Evolutionary conservation across 2,888 invertebrate genomes (phyloP).

Genomic region (Sturmia bella): DNA sequence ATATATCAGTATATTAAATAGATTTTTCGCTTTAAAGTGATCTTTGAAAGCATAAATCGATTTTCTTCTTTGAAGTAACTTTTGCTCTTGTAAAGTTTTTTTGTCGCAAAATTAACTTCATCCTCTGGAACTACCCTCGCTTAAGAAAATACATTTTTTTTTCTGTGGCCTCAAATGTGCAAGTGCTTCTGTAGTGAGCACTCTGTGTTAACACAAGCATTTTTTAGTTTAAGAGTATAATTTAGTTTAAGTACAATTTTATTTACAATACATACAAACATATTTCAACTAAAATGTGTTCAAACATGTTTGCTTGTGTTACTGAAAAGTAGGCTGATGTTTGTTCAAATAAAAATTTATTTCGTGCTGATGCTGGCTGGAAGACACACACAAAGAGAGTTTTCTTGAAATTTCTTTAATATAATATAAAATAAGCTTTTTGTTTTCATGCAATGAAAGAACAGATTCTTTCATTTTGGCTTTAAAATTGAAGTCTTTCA

Average conservation of each 20-base stretch:
- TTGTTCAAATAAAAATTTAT: conserved; percentile 25
- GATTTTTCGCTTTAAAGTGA: too few relatives aligned
- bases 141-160: background rate
- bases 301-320: background rate
- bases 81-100: too few relatives aligned
- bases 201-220: conserved; percentile 47
- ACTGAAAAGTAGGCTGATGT: conserved; percentile 4
- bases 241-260: conserved; percentile 53
- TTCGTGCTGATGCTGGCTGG: background rate
- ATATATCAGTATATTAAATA: too few relatives aligned
- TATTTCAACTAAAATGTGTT: background rate
- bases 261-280: conserved; percentile 2
- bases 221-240: conserved; percentile 55
- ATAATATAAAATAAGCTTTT: background rate
- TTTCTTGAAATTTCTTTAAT: background rate
- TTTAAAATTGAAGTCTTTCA: too few relatives aligned
- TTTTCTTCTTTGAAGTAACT: background rate
- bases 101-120: background rate
- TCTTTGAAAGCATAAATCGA: too few relatives aligned
- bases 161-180: background rate
- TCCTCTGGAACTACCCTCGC: background rate
- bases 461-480: too few relatives aligned
- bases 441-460: too few relatives aligned
- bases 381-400: background rate
- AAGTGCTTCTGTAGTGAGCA: background rate